Conservation (phyloP, 2,888 invertebrate species). For the Rapana venosa region DNA sequence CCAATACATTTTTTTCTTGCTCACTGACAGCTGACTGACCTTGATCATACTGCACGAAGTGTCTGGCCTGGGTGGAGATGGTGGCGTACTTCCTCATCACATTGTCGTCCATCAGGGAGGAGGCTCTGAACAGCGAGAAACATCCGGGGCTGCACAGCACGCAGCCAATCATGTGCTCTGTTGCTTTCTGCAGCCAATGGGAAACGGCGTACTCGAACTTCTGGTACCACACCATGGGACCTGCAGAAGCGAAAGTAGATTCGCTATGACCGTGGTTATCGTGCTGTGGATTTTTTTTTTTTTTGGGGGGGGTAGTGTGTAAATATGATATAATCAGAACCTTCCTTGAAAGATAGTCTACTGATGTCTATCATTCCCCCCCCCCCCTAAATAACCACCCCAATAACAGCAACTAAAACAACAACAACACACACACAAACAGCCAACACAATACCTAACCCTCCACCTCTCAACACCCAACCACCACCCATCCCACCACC, state of each 20-base stretch:
- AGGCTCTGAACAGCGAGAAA: conserved; percentile 97
- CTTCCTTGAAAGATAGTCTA: too few relatives aligned
- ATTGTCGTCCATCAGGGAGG: conserved; percentile 98
- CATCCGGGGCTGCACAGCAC: conserved; percentile 99
- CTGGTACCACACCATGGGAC: conserved; percentile 99
- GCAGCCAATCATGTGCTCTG: conserved; percentile 99
- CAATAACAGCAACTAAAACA: too few relatives aligned
- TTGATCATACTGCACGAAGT: conserved; percentile 99
- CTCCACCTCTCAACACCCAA: too few relatives aligned
- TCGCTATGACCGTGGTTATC: background rate
- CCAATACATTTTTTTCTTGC: too few relatives aligned
- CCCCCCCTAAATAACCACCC: too few relatives aligned
- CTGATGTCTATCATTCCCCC: too few relatives aligned
- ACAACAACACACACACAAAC: too few relatives aligned
- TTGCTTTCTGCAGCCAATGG: conserved; percentile 99
- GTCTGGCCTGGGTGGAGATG: conserved; percentile 93
- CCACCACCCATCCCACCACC: too few relatives aligned
- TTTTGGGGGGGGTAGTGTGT: too few relatives aligned
- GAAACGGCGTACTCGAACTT: conserved; percentile 99
- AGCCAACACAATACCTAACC: too few relatives aligned
- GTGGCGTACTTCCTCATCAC: conserved; percentile 98
- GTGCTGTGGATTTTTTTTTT: too few relatives aligned
- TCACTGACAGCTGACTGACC: conserved; percentile 80
- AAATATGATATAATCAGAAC: too few relatives aligned
- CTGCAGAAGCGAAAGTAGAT: conserved; percentile 76